Evolutionary conservation across 2,888 invertebrate genomes (phyloP).

Genomic region (Eristalis pertinax): DNA sequence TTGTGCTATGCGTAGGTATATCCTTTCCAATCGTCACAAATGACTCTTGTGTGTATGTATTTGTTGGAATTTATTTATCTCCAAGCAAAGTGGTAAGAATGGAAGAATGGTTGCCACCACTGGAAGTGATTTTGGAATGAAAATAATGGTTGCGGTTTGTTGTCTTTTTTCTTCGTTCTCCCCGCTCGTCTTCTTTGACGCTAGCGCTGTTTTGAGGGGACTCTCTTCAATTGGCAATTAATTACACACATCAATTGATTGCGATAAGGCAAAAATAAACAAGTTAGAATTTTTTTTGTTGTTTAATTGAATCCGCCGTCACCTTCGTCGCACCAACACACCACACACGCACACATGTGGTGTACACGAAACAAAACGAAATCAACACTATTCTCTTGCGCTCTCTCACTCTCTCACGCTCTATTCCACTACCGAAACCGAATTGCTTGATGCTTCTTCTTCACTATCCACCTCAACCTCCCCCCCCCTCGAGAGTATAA

Average conservation of each 20-base stretch:
- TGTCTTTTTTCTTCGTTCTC: constrained; percentile 48
- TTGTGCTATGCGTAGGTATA: constrained; percentile 23
- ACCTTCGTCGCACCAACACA: too few relatives aligned
- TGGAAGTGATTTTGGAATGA: constrained; percentile 62
- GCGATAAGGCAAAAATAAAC: background rate
- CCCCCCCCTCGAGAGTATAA: background rate
- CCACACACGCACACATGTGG: background rate
- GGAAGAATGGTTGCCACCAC: constrained; percentile 13
- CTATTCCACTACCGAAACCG: background rate
- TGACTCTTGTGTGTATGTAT: constrained; percentile 4
- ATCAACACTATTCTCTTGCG: background rate
- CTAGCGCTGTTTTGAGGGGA: background rate
- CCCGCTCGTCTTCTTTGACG: background rate
- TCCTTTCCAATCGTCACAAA: constrained; percentile 54
- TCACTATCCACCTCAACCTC: too few relatives aligned
- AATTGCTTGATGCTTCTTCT: background rate
- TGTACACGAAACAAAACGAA: background rate
- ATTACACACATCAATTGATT: background rate
- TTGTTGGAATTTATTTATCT: constrained; percentile 42
- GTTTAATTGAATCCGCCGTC: background rate
- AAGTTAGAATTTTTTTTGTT: background rate
- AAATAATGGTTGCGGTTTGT: constrained; percentile 72
- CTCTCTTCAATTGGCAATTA: background rate
- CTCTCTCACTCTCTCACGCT: background rate
- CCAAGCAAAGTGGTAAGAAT: constrained; percentile 23